These are phyloP conservation scores for Morpho helenor DNA, from an alignment of 2,888 invertebrate species.

Conservation along the genomic window DNA sequence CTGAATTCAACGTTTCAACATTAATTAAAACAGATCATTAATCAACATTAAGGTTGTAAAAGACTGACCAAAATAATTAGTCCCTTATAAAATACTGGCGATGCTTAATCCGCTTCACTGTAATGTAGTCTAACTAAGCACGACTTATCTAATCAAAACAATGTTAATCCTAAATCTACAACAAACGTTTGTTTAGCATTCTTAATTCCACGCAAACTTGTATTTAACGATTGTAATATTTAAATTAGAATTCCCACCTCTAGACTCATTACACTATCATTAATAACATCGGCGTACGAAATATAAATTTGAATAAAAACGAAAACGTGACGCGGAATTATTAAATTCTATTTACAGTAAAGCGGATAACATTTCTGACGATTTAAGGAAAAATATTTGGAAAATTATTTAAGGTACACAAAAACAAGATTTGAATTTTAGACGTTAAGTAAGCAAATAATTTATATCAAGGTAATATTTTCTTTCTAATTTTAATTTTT, in stretches of 20 bases:
- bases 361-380: not conserved
- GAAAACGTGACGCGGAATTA: slow-evolving; percentile 14
- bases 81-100: slow-evolving; percentile 1
- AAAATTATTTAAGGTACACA: not conserved
- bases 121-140: slow-evolving; percentile 3
- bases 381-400: not conserved
- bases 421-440: too few relatives aligned
- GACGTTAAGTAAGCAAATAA: too few relatives aligned
- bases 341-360: slow-evolving; percentile 3
- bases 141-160: slow-evolving; percentile 18
- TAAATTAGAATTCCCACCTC: slow-evolving; percentile 13
- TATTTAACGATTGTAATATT: slow-evolving; percentile 21
- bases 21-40: not conserved
- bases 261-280: slow-evolving; percentile 19
- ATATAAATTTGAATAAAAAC: slow-evolving; percentile 14
- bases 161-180: slow-evolving; percentile 15
- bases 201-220: slow-evolving; percentile 25
- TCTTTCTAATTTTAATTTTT: too few relatives aligned
- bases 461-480: too few relatives aligned
- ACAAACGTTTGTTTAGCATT: slow-evolving; percentile 14
- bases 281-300: slow-evolving; percentile 16
- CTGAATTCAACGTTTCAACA: not conserved
- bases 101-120: slow-evolving; percentile 4
- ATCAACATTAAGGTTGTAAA: slow-evolving; percentile 1
- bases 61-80: not conserved